Conservation (phyloP, 2,888 invertebrate genomes). For the Cosmorhoe ocellata region DNA sequence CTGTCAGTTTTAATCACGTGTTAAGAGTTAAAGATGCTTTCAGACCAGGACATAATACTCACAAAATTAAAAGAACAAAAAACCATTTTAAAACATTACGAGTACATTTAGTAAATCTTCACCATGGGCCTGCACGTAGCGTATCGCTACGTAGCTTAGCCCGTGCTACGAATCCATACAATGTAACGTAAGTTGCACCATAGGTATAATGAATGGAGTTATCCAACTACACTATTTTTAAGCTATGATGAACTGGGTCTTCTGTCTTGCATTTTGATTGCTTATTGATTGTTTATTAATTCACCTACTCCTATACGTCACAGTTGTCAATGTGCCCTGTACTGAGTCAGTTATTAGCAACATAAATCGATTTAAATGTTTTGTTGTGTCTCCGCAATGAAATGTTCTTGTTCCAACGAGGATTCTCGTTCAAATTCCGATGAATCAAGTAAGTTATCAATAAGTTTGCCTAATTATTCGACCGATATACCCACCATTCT, state of each 20-base stretch:
- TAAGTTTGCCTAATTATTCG: too few relatives aligned
- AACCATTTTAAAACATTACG: too few relatives aligned
- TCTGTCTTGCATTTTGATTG: slow-evolving; percentile 44
- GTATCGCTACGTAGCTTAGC: too few relatives aligned
- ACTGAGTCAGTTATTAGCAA: slow-evolving; percentile 6
- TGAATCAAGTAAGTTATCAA: slow-evolving; percentile 41
- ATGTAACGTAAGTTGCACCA: too few relatives aligned
- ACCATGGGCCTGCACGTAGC: too few relatives aligned
- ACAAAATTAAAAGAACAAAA: too few relatives aligned
- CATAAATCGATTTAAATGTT: slow-evolving; percentile 40
- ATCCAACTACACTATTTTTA: slow-evolving; percentile 2
- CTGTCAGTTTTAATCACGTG: too few relatives aligned
- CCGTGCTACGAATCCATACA: too few relatives aligned
- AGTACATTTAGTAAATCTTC: too few relatives aligned
- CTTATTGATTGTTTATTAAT: slow-evolving; percentile 54
- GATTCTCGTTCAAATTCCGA: slow-evolving; percentile 31
- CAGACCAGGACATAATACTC: too few relatives aligned
- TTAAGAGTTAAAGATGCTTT: too few relatives aligned
- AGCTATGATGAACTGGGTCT: slow-evolving; percentile 21
- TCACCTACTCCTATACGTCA: slow-evolving; percentile 11
- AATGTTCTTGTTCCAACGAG: slow-evolving; percentile 26
- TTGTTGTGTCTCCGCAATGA: slow-evolving; percentile 43
- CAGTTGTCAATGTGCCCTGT: slow-evolving; percentile 15
- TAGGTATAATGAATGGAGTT: background rate
- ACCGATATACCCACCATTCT: too few relatives aligned